phyloP scores from a whole-genome alignment of 2,797 vertebrate genomes.

The Manis crassicaudata region DNA sequence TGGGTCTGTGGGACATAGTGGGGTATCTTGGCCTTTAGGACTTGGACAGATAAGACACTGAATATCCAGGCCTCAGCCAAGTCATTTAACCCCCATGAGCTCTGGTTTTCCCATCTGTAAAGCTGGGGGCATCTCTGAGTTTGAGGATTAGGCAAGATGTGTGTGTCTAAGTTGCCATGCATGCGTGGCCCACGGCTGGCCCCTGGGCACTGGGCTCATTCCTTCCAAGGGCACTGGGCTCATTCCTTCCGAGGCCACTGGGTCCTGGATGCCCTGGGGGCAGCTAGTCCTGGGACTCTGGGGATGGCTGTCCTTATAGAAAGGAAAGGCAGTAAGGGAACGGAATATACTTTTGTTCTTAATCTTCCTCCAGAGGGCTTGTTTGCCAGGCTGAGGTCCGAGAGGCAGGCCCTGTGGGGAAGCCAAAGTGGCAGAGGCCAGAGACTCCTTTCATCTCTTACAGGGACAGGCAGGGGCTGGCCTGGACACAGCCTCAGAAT shows the following conservation, averaged over 20 bases:
- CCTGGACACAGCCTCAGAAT: not conserved
- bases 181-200: not conserved
- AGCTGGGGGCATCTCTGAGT: not conserved
- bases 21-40: not conserved
- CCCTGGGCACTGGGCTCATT: not conserved
- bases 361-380: not conserved
- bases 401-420: not conserved
- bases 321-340: not conserved
- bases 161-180: not conserved
- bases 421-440: not conserved
- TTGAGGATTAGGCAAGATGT: not conserved
- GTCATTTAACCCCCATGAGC: not conserved
- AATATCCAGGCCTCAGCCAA: not conserved
- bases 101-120: not conserved
- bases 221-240: not conserved
- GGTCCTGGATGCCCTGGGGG: not conserved
- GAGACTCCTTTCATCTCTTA: not conserved
- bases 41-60: not conserved
- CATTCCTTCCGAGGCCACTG: not conserved
- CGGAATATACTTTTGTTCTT: not conserved
- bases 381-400: not conserved
- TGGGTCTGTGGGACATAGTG: not conserved
- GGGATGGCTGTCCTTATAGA: not conserved
- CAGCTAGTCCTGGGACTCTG: not conserved
- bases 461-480: not conserved